Evolutionary conservation across 1,140 invertebrate species (phyloP).

Genomic region (Myzus persicae): DNA sequence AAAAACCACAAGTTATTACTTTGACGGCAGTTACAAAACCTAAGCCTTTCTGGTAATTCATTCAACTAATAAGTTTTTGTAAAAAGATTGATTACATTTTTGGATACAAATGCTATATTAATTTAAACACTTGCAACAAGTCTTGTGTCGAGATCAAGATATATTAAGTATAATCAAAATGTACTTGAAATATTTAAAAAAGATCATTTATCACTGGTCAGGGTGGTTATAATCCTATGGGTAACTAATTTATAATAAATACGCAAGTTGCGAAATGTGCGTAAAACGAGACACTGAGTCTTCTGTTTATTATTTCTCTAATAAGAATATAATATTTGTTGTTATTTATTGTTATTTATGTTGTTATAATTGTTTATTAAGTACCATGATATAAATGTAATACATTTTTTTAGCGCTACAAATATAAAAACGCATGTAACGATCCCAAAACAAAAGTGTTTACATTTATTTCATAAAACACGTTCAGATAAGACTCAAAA

Average conservation of each 20-base stretch:
- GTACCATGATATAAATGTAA: neutral
- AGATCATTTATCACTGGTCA: neutral
- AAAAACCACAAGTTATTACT: neutral
- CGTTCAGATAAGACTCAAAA: neutral
- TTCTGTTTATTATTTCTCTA: neutral
- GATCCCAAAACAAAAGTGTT: neutral
- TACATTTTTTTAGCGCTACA: neutral
- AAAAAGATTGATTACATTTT: neutral
- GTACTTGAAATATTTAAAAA: neutral
- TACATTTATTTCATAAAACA: neutral
- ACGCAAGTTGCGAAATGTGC: neutral
- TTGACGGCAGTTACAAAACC: conserved; percentile 43
- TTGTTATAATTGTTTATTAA: neutral
- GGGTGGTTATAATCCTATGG: neutral
- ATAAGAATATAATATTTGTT: neutral
- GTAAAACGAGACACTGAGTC: neutral
- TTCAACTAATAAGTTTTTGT: neutral
- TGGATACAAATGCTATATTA: neutral
- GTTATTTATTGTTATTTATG: too few species aligned
- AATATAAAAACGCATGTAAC: neutral
- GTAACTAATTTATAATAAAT: neutral
- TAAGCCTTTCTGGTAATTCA: neutral
- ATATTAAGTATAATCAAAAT: neutral
- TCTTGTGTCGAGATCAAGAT: neutral
- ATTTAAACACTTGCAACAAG: neutral